A percentile compares a stretch with the other conserved stretches of the same genome.
Evolutionary conservation across 2,113 vertebrate genomes (phyloP).

Genomic region (Gasterosteus aculeatus): DNA sequence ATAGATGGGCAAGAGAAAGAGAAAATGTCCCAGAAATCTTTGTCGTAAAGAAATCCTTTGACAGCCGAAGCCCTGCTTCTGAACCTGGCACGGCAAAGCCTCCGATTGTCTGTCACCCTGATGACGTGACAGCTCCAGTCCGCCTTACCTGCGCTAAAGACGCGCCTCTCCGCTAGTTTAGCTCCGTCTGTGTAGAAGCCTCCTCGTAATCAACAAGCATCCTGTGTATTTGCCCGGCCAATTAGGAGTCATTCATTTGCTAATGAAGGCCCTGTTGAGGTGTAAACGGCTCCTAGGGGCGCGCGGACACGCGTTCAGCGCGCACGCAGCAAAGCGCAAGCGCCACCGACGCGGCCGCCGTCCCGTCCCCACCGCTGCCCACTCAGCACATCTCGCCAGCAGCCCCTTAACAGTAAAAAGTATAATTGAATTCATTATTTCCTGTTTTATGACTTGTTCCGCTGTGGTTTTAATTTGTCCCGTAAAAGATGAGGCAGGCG

Average conservation of each 20-base stretch:
- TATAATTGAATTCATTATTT: constrained; percentile 86
- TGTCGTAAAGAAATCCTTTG: constrained; percentile 50
- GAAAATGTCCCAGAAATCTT: constrained; percentile 67
- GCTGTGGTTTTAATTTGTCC: constrained; percentile 82
- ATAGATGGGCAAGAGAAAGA: constrained; percentile 61
- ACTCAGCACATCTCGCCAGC: constrained; percentile 81
- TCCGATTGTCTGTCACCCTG: constrained; percentile 65
- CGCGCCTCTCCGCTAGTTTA: constrained; percentile 38
- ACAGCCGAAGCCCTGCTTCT: constrained; percentile 62
- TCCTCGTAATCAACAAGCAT: constrained; percentile 80
- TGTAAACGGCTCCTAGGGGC: constrained; percentile 80
- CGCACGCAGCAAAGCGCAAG: too few species aligned
- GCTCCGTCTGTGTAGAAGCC: constrained; percentile 39
- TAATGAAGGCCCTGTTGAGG: constrained; percentile 80
- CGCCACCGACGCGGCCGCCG: constrained; percentile 76
- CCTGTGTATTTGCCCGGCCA: constrained; percentile 79
- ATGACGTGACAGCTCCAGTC: constrained; percentile 66
- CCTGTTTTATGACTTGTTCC: constrained; percentile 83
- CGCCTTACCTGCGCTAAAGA: constrained; percentile 17
- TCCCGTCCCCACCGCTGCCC: constrained; percentile 67
- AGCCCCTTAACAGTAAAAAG: constrained; percentile 82
- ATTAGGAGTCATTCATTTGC: constrained; percentile 84
- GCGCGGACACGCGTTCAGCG: constrained; percentile 42
- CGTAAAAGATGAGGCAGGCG: constrained; percentile 79
- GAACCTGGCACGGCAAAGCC: constrained; percentile 55